phyloP scores from a whole-genome alignment of 2,888 invertebrate species.

The Serripes groenlandicus region DNA sequence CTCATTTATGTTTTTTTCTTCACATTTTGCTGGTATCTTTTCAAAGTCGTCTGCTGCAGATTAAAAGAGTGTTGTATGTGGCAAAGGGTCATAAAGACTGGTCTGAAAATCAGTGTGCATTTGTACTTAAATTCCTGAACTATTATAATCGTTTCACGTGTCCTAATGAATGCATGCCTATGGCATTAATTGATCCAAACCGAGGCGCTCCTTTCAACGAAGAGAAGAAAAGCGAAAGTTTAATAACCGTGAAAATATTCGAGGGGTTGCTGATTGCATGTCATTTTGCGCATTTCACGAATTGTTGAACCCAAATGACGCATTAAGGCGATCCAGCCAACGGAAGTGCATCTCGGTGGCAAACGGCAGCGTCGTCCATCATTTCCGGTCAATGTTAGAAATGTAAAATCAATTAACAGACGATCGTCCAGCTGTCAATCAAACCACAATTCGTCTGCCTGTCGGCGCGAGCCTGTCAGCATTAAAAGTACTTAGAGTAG shows the following conservation, averaged over 20 bases:
- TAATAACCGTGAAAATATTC: constrained; percentile 6
- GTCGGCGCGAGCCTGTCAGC: constrained; percentile 16
- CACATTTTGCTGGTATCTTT: too few relatives aligned
- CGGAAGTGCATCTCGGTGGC: constrained; percentile 22
- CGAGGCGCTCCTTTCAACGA: background rate
- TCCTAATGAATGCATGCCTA: too few relatives aligned
- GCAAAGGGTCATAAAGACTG: too few relatives aligned
- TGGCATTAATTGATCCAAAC: too few relatives aligned
- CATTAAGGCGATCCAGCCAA: background rate
- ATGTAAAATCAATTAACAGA: constrained; percentile 19
- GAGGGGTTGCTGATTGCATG: constrained; percentile 1
- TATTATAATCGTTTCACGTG: too few relatives aligned
- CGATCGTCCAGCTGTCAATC: constrained; percentile 8
- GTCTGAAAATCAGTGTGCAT: too few relatives aligned
- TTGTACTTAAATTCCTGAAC: too few relatives aligned
- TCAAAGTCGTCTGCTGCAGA: too few relatives aligned
- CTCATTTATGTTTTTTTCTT: too few relatives aligned
- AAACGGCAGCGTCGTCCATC: constrained; percentile 13
- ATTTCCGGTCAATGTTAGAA: constrained; percentile 20
- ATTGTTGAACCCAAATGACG: constrained; percentile 16
- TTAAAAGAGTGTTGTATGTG: too few relatives aligned
- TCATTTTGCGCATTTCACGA: constrained; percentile 9
- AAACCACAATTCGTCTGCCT: background rate
- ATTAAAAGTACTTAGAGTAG: background rate
- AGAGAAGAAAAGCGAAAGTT: background rate